Evolutionary conservation across 1,140 invertebrate species (phyloP).

Genomic region (Triops longicaudatus): DNA sequence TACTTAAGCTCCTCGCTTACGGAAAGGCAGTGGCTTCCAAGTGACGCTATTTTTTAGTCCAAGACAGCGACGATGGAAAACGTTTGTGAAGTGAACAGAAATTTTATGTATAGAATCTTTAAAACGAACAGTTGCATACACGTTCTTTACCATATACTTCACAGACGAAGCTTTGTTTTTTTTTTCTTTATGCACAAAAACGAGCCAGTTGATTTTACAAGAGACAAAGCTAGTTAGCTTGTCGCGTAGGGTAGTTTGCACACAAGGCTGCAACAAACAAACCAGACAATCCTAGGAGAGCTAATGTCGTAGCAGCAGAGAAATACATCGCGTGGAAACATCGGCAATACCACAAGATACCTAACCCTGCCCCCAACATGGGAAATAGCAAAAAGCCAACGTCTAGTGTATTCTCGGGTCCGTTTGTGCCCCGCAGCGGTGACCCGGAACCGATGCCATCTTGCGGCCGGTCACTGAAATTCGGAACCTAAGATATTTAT

Average conservation of each 20-base stretch:
- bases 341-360: slow-evolving; percentile 52
- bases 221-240: not conserved
- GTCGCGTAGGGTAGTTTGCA: slow-evolving; percentile 37
- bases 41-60: too few species aligned
- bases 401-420: slow-evolving; percentile 30
- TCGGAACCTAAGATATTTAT: not conserved
- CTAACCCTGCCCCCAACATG: slow-evolving; percentile 47
- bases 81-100: too few species aligned
- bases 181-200: too few species aligned
- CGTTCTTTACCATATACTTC: too few species aligned
- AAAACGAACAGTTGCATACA: too few species aligned
- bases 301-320: slow-evolving; percentile 51
- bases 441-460: slow-evolving; percentile 27
- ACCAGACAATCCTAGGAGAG: slow-evolving; percentile 49
- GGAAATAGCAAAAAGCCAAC: slow-evolving; percentile 41
- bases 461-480: slow-evolving; percentile 27
- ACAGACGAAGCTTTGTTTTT: too few species aligned
- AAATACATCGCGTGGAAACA: slow-evolving; percentile 54
- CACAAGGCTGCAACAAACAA: slow-evolving; percentile 49
- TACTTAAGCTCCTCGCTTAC: too few species aligned
- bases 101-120: too few species aligned
- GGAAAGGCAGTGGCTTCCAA: too few species aligned
- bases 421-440: not conserved
- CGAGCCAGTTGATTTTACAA: too few species aligned
- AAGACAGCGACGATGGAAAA: too few species aligned